phyloP scores from a whole-genome alignment of 2,888 invertebrate species.

The Eupithecia subfuscata region DNA sequence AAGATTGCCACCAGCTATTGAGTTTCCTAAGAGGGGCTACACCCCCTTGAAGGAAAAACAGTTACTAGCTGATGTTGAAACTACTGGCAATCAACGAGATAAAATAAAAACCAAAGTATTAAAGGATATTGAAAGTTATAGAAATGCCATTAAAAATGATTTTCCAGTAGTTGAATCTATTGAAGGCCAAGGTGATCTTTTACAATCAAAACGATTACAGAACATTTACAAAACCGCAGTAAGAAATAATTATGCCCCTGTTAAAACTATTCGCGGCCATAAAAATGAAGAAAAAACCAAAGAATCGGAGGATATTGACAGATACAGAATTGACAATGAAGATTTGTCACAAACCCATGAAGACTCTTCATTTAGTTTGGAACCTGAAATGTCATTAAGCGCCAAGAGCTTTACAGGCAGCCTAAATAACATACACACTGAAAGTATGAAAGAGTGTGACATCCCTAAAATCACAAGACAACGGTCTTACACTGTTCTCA shows the following conservation, averaged over 20 bases:
- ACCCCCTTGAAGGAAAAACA: constrained; percentile 53
- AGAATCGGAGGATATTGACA: constrained; percentile 24
- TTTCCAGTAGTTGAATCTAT: neutral
- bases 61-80: constrained; percentile 47
- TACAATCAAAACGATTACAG: neutral
- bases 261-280: neutral
- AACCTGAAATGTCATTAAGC: constrained; percentile 65
- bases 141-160: neutral
- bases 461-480: constrained; percentile 84
- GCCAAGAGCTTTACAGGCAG: constrained; percentile 78
- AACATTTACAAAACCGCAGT: neutral
- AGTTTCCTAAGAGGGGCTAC: constrained; percentile 72
- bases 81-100: constrained; percentile 10
- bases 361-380: constrained; percentile 51
- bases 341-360: constrained; percentile 48
- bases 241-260: neutral
- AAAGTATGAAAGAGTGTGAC: constrained; percentile 57
- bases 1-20: constrained; percentile 47
- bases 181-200: neutral
- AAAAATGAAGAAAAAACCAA: neutral
- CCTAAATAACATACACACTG: constrained; percentile 72
- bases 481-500: constrained; percentile 90
- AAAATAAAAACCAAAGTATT: neutral
- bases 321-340: constrained; percentile 47
- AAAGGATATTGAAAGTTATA: neutral